Base-by-base conservation (phyloP, 1,140 invertebrate genomes). In the Magallana ariakensis region DNA sequence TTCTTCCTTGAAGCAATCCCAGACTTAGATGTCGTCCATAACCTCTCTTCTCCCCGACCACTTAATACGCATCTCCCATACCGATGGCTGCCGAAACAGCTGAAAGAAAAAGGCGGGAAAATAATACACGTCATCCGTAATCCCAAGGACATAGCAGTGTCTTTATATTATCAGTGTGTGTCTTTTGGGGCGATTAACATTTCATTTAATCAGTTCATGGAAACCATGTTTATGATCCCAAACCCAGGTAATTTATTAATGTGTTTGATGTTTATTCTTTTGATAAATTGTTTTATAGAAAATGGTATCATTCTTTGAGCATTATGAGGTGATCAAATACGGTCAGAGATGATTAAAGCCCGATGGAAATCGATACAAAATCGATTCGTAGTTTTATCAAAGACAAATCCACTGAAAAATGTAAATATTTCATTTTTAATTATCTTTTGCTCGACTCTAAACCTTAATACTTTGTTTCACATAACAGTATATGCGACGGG, bases 91-190 rank as follows among this genome's bases (percentile, higher is more conserved):
- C 90, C 91, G 0, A 55, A 84, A 13, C 58, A 89, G 55, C 57
- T 88, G 3, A 56, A 83, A 13, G 57, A 89, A 26, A 58, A 55
- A 1, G 80, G 58, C n/a, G 75, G 83, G n/a, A 92, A 91, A 83
- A 88, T 91, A 13, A 70, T 91, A 5, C 87, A 88, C 26, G 82
- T 89, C 1, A 57, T 87, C 11, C 46, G 91, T 22, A 91, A 90
- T 85, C 88, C 89, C 7, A 89, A 89, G 66, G 89, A 90, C 60
- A 85, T 90, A 13, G 82, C 81, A n/a, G 88, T 91, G 15, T 91
- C 91, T 0, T 70, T 86, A 15, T 90, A 89, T 46, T 57, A 84
- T 60, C 85, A 88, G 16, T 33, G n/a, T 19, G 33, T 82, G 58
- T 5, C 3, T 60, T 60, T 60, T 13, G 58, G n/a, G 58, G n/a